phyloP scores from a whole-genome alignment of 2,888 invertebrate genomes.

The Charanyca ferruginea region DNA sequence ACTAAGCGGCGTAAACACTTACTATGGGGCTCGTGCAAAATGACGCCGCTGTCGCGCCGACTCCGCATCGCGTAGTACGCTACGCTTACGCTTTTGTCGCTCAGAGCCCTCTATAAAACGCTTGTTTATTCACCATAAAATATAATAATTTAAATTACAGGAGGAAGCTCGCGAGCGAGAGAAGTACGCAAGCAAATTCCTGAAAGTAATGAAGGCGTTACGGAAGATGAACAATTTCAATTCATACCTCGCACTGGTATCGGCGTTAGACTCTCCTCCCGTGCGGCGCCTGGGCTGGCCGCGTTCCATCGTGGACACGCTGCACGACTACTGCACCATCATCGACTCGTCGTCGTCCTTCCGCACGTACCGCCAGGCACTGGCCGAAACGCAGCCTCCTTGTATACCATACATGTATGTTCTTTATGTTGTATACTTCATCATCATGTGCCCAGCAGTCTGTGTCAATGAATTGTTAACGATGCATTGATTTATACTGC shows the following conservation, averaged over 20 bases:
- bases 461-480: no score
- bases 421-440: neutral
- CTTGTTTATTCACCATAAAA: neutral
- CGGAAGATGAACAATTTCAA: constrained; percentile 99
- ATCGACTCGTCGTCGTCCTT: constrained; percentile 99
- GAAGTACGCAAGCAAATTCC: constrained; percentile 98
- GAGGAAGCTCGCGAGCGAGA: constrained; percentile 98
- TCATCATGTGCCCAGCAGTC: neutral
- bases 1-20: no score
- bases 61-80: neutral
- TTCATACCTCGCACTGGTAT: constrained; percentile 98
- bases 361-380: constrained; percentile 98
- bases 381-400: constrained; percentile 98
- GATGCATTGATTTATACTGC: no score
- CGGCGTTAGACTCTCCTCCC: constrained; percentile 99
- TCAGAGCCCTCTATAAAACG: neutral
- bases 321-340: constrained; percentile 98
- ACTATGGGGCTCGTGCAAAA: no score
- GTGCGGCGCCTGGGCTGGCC: constrained; percentile 98
- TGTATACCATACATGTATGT: constrained; percentile 99
- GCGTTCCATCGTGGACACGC: constrained; percentile 96
- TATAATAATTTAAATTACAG: constrained; percentile 60
- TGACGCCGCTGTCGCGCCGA: no score
- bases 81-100: neutral
- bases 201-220: constrained; percentile 99